Base-by-base conservation (phyloP, 2,113 vertebrate genomes). In the Guaruba guarouba region DNA sequence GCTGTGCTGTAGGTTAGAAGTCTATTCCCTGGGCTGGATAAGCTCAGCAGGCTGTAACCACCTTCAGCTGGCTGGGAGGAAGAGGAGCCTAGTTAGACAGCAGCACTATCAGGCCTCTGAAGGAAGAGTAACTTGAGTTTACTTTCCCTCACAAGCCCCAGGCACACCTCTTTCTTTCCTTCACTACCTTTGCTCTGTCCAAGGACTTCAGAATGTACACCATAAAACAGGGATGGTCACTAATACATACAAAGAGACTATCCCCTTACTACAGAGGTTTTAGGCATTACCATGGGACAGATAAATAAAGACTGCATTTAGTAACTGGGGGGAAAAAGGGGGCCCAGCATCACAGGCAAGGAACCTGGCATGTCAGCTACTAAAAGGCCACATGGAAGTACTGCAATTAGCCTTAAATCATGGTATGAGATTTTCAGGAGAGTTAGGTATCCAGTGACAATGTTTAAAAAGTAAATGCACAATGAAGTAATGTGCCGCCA, bases 381-480 rank as follows among this genome's bases (percentile, higher is more conserved):
- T 57, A 70, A 61, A 94, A 55, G 82, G 46, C 70, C 84, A 91
- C 13, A 76, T 33, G 75, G 61, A 94, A 89, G 31, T 41, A 94
- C 57, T 62, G 29, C 61, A 92, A 77, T 80, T 67, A 89, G 66
- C 20, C 16, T 77, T 77, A 77, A 87, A 70, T 85, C 7, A 68
- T 13, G 31, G 35, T 28, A 54, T 59, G 48, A 48, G 66, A 76
- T 86, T 82, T 96, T 85, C 81, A 82, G 54, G 59, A 82, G 64
- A 46, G 68, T 59, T 81, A 75, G 61, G 44, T 86, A 89, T 81
- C 61, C 57, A 67, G 24, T n/a, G 51, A 75, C 44, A 86, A 51
- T 35, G 43, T 84, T 94, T 74, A 66, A 93, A 59, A 91, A 91
- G 55, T 37, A 86, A 94, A 93, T n/a, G 68, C 90, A 82, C 79